Evolutionary conservation across 2,888 invertebrate genomes (phyloP), one percentile per base, ranked within the genome.

Genomic region (Calliopum simillimum): DNA sequence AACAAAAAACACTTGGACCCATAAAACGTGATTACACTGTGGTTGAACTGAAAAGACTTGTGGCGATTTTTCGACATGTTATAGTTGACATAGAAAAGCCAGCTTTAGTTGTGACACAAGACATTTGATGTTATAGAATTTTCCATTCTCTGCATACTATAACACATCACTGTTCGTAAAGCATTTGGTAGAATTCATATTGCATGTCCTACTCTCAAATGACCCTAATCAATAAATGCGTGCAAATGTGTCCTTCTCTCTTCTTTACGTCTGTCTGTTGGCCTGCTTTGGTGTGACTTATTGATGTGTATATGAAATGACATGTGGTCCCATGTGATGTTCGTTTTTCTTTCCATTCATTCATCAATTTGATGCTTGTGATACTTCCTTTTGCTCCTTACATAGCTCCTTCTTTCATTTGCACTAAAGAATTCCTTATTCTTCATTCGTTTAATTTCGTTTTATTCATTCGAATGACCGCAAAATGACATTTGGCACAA

Each of bases 381-480:
- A 64, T 25, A 21, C 56, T 43, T 59, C 61, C n/a, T n/a, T n/a
- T n/a, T n/a, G n/a, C n/a, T n/a, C n/a, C n/a, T n/a, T n/a, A n/a
- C n/a, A 62, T 58, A 21, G 19, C 4, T 41, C 53, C 47, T 53
- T 62, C 56, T 69, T 72, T 70, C 67, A 67, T 75, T 72, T 67
- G 68, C 69, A 71, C 64, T 53, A 72, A 43, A 51, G n/a, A 47
- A n/a, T 33, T 64, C 69, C 47, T 51, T 69, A 21, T 58, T 63
- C 65, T 69, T 69, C 77, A 78, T 74, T 74, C 77, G 76, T 82
- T 83, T 81, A 81, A 82, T 82, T 83, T 82, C 81, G 80, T 82
- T 82, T n/a, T 83, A 82, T 83, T 83, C 82, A 82, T 80, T 80
- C 80, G 80, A 81, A 78, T 81, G 80, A 78, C 82, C 84, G 78